Percentiles rank a stretch among this genome's conserved stretches.
Conservation (phyloP, 2,113 vertebrate genomes). For the Mystacornis crossleyi region DNA sequence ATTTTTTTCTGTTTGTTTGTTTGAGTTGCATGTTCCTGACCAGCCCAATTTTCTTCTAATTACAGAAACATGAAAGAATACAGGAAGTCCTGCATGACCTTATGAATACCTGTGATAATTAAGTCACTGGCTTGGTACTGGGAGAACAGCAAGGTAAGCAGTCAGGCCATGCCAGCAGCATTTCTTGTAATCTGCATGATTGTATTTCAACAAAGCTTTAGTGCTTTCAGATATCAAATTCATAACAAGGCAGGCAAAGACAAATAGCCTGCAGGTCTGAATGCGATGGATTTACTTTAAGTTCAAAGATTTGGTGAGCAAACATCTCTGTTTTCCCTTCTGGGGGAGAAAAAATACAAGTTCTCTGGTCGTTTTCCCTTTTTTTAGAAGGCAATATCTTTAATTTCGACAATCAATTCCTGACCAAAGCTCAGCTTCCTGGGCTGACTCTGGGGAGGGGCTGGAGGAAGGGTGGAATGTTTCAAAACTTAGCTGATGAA, state of each 20-base stretch:
- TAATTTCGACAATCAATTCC: constrained; percentile 21
- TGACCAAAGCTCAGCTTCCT: constrained; percentile 21
- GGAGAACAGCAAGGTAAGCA: constrained; percentile 72
- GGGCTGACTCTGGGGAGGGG: constrained; percentile 58
- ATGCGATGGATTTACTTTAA: constrained; percentile 26
- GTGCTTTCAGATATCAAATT: constrained; percentile 61
- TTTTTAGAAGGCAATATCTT: neutral
- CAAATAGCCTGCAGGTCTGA: constrained; percentile 15
- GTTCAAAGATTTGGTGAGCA: constrained; percentile 9
- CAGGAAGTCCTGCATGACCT: constrained; percentile 32
- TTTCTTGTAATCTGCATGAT: constrained; percentile 35
- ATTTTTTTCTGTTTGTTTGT: neutral
- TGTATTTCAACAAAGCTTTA: constrained; percentile 46
- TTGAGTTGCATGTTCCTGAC: constrained; percentile 42
- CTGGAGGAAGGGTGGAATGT: constrained; percentile 74
- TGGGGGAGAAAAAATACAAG: neutral
- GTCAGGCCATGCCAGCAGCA: constrained; percentile 26
- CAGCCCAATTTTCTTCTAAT: constrained; percentile 44
- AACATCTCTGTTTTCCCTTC: neutral
- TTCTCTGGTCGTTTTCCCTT: neutral
- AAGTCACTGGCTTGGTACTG: constrained; percentile 18
- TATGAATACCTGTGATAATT: constrained; percentile 64
- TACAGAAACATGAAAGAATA: constrained; percentile 77
- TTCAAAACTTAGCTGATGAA: constrained; percentile 62
- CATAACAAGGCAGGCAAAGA: constrained; percentile 34